Evolutionary conservation across 2,797 vertebrate species (phyloP).

Genomic region (Triplophysa bombifrons): DNA sequence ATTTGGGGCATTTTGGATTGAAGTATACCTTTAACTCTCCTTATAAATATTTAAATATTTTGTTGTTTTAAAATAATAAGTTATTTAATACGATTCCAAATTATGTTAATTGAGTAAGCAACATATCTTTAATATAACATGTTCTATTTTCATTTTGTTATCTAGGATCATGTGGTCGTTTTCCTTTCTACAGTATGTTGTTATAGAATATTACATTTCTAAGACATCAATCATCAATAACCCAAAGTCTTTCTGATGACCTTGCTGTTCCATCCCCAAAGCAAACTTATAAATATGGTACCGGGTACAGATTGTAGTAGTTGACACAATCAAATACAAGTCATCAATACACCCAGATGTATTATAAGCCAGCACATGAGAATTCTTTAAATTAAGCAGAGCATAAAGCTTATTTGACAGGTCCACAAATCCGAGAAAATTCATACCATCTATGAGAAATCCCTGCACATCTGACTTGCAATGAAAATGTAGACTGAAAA

Average conservation of each 20-base stretch:
- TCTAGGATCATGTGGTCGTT: not conserved
- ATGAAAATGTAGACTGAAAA: constrained; percentile 32
- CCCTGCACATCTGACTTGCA: constrained; percentile 29
- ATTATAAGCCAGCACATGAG: constrained; percentile 22
- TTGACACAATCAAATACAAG: constrained; percentile 35
- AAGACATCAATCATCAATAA: constrained; percentile 32
- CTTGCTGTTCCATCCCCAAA: constrained; percentile 22
- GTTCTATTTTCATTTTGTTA: not conserved
- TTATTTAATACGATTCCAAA: not conserved
- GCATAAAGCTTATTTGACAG: constrained; percentile 33
- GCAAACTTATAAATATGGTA: constrained; percentile 32
- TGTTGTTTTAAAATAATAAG: not conserved
- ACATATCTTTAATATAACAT: not conserved
- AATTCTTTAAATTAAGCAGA: constrained; percentile 37
- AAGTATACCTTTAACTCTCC: too few species aligned
- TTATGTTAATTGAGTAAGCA: not conserved
- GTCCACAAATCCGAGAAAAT: constrained; percentile 34
- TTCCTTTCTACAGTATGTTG: not conserved
- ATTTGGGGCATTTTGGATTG: too few species aligned
- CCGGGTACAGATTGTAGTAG: constrained; percentile 18
- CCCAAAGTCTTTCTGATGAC: constrained; percentile 32
- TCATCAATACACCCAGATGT: constrained; percentile 32
- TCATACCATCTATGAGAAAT: constrained; percentile 35
- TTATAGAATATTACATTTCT: constrained; percentile 26
- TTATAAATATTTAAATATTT: too few species aligned